These are phyloP conservation scores for Augiades crinisus DNA, from an alignment of 2,888 invertebrate species.

Conservation along the genomic window DNA sequence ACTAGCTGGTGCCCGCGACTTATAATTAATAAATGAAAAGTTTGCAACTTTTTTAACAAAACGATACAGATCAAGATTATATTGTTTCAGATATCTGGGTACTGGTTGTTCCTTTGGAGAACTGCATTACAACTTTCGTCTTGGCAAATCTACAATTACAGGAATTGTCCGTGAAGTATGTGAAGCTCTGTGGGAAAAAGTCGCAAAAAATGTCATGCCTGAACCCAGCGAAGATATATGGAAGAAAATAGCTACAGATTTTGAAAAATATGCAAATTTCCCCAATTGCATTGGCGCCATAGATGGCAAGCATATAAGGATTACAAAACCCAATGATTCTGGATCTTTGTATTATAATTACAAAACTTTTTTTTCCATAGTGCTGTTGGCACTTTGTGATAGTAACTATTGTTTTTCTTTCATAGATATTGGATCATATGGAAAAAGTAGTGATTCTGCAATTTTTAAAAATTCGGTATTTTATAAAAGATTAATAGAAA, in stretches of 20 bases:
- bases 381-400: constrained; percentile 36
- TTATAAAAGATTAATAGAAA: constrained; percentile 34
- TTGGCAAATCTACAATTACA: constrained; percentile 32
- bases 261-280: constrained; percentile 27
- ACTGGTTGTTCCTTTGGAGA: constrained; percentile 36
- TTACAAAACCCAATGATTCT: constrained; percentile 32
- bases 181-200: constrained; percentile 25
- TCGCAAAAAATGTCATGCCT: constrained; percentile 27
- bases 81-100: constrained; percentile 37
- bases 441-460: constrained; percentile 35
- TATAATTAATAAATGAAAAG: too few relatives aligned
- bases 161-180: constrained; percentile 35
- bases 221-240: constrained; percentile 31
- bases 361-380: constrained; percentile 35
- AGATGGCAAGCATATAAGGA: too few relatives aligned
- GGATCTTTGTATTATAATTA: constrained; percentile 37
- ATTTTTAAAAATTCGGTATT: constrained; percentile 35
- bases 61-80: too few relatives aligned
- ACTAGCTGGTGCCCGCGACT: too few relatives aligned
- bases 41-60: too few relatives aligned
- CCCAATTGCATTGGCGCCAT: constrained; percentile 29
- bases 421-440: constrained; percentile 37
- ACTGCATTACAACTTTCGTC: constrained; percentile 33
- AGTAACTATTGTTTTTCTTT: constrained; percentile 37
- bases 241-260: constrained; percentile 31